A percentile compares a stretch with the other conserved stretches of the same genome.
These are phyloP conservation scores for Cettia cetti DNA, from an alignment of 2,113 vertebrate species.

Conservation along the genomic window DNA sequence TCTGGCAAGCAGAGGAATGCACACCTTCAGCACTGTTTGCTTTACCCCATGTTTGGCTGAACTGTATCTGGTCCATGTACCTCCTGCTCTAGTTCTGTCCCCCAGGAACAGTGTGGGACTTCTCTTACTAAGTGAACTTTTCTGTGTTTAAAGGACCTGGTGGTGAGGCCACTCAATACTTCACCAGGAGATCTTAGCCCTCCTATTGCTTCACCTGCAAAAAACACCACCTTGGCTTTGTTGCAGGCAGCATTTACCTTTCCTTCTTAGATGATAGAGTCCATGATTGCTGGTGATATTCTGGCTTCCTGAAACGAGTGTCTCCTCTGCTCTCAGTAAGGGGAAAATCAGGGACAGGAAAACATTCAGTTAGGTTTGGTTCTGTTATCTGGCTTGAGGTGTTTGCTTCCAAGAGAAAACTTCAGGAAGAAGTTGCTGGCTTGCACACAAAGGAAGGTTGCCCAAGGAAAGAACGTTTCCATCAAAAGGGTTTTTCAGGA, in stretches of 20 bases:
- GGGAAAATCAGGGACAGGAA: not conserved
- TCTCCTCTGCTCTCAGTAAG: not conserved
- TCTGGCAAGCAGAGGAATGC: not conserved
- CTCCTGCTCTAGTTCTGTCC: not conserved
- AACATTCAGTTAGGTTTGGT: not conserved
- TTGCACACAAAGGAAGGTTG: not conserved
- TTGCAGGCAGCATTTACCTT: not conserved
- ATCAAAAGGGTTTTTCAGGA: not conserved
- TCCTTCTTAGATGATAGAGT: not conserved
- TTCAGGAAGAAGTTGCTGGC: not conserved
- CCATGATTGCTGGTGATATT: not conserved
- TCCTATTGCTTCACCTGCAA: not conserved
- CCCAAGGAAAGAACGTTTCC: not conserved
- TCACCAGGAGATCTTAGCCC: not conserved
- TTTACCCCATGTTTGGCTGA: fast-evolving
- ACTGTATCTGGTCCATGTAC: not conserved
- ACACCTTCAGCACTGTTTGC: not conserved
- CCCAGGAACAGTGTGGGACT: not conserved
- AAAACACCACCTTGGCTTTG: not conserved
- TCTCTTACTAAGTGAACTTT: not conserved
- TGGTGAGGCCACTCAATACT: not conserved
- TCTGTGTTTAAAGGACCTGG: not conserved
- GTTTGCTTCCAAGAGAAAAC: not conserved
- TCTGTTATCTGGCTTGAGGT: not conserved
- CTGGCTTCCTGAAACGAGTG: not conserved